Percentiles rank a stretch among this genome's conserved stretches.
These are phyloP conservation scores for Drosophila teissieri DNA, from an alignment of 1,140 invertebrate species.

Conservation along the genomic window DNA sequence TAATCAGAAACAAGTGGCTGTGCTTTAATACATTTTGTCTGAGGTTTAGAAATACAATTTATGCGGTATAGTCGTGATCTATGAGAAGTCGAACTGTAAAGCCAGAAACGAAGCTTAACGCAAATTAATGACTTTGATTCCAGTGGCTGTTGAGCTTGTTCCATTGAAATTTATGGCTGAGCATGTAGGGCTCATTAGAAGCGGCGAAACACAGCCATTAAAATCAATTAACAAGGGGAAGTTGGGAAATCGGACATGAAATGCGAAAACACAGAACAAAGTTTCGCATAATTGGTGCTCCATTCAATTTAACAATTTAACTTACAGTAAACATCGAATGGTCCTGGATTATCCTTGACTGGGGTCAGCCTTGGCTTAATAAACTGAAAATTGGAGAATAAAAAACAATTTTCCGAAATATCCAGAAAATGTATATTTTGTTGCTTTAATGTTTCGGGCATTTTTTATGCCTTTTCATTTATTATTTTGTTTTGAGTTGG, in stretches of 20 bases:
- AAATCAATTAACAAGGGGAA: conserved; percentile 49
- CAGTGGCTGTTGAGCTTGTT: conserved; percentile 42
- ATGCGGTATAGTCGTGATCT: conserved; percentile 22
- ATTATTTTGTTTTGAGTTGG: conserved; percentile 39
- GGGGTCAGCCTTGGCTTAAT: conserved; percentile 34
- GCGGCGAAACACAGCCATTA: conserved; percentile 36
- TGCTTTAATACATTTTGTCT: conserved; percentile 6
- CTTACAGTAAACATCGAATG: conserved; percentile 11
- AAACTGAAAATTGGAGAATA: conserved; percentile 19
- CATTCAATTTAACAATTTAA: conserved; percentile 64
- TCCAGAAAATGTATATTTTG: conserved; percentile 50
- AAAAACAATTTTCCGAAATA: conserved; percentile 23
- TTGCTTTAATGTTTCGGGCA: conserved; percentile 49
- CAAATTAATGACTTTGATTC: conserved; percentile 45
- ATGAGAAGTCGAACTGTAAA: conserved; percentile 19
- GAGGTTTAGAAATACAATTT: conserved; percentile 21
- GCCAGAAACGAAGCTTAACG: conserved; percentile 32
- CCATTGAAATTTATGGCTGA: conserved; percentile 36
- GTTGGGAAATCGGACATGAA: conserved; percentile 16
- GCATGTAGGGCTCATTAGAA: conserved; percentile 51
- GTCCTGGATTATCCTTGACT: conserved; percentile 26
- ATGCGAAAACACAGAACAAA: conserved; percentile 32
- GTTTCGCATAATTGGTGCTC: conserved; percentile 64
- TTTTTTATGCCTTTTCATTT: conserved; percentile 8
- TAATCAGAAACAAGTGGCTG: conserved; percentile 18